These are phyloP conservation scores for Fragum sueziense DNA, from an alignment of 2,888 invertebrate genomes.

Conservation along the genomic window DNA sequence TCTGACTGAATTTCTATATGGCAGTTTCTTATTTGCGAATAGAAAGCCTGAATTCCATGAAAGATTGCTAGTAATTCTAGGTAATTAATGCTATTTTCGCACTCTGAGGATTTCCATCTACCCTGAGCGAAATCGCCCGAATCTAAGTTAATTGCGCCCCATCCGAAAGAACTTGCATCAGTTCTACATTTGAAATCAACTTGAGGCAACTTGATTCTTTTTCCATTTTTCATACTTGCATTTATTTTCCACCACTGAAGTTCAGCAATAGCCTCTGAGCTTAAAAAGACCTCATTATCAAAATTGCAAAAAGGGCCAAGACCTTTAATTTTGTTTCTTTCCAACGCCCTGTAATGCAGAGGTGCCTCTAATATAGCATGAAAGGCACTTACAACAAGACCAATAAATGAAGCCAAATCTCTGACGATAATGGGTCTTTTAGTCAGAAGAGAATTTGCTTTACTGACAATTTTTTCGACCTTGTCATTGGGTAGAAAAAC, in stretches of 20 bases:
- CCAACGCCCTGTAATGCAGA: neutral
- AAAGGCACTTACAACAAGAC: neutral
- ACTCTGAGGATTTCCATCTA: neutral
- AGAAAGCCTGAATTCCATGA: too few species aligned
- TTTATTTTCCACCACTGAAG: neutral
- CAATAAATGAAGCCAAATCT: neutral
- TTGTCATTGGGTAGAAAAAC: conserved; percentile 51
- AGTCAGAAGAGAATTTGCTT: conserved; percentile 21
- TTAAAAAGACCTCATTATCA: conserved; percentile 1
- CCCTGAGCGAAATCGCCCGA: neutral
- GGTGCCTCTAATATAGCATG: neutral
- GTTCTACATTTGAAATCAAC: neutral
- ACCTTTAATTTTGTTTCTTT: conserved; percentile 1
- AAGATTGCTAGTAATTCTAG: neutral
- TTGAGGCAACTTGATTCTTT: too few species aligned
- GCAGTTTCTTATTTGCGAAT: too few species aligned
- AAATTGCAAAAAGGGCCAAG: neutral
- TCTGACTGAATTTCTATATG: neutral
- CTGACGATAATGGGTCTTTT: conserved; percentile 11
- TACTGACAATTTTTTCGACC: conserved; percentile 30
- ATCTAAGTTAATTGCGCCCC: too few species aligned
- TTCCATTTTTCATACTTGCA: neutral
- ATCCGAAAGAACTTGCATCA: neutral
- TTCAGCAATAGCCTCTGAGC: neutral
- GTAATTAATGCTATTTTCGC: neutral